Evolutionary conservation across 2,113 vertebrate species (phyloP).

Genomic region (mouse (Mus musculus)): GRCm39 chr2:142112501-142113000

Average conservation of each 20-base stretch:
- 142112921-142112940: conserved; percentile 1
- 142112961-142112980: not conserved
- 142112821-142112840: too few species aligned
- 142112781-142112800: not conserved
- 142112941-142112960: not conserved
- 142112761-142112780: not conserved
- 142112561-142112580: not conserved
- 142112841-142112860: not conserved
- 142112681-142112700: too few species aligned
- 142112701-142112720: not conserved
- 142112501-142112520: not conserved
- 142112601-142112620: not conserved
- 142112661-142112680: too few species aligned
- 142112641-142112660: accelerated
- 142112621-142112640: too few species aligned
- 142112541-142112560: not conserved
- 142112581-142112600: not conserved
- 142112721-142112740: not conserved
- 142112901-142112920: not conserved
- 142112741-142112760: not conserved
- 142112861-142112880: not conserved
- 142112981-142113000: not conserved
- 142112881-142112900: not conserved
- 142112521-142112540: not conserved
- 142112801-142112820: not conserved